Evolutionary conservation across 2,888 invertebrate genomes (phyloP), one percentile per base, ranked within the genome.

Genomic region (Automeris io): DNA sequence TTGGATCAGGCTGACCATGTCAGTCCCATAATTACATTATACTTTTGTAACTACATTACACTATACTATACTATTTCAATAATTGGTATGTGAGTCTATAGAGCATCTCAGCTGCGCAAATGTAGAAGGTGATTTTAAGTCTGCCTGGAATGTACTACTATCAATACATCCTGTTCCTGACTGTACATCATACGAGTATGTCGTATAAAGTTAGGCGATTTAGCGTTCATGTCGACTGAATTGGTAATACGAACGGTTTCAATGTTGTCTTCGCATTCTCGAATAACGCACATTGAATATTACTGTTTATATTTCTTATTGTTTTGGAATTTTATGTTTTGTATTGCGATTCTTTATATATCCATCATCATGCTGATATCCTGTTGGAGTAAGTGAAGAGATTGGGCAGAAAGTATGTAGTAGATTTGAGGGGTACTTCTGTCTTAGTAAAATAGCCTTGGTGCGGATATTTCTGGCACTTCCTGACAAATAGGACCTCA

Each of bases 91-190:
- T n/a, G n/a, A n/a, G n/a, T n/a, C n/a, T n/a, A n/a, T n/a, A n/a
- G n/a, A n/a, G n/a, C n/a, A n/a, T n/a, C n/a, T n/a, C n/a, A n/a
- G n/a, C n/a, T n/a, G n/a, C n/a, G n/a, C n/a, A n/a, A n/a, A n/a
- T 64, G 64, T 68, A 57, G 63, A 49, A 65, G 65, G 71, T 76
- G 76, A 71, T 73, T 70, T 70, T 62, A 69, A 72, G 67, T 63
- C 56, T 57, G 63, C 71, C 76, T 55, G 46, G 44, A 56, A 70
- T 70, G 57, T 46, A 42, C 44, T 42, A 57, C 55, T 72, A 73
- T 70, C 73, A 70, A 73, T 70, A 68, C 65, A 55, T 52, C 46
- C 47, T 63, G 61, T 61, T 47, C 35, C 32, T 35, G 33, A 45
- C 49, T 54, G 6, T 19, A 9, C 16, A 16, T 24, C 16, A 16